Conservation (phyloP, 2,113 vertebrate genomes). For the Electrona antarctica region DNA sequence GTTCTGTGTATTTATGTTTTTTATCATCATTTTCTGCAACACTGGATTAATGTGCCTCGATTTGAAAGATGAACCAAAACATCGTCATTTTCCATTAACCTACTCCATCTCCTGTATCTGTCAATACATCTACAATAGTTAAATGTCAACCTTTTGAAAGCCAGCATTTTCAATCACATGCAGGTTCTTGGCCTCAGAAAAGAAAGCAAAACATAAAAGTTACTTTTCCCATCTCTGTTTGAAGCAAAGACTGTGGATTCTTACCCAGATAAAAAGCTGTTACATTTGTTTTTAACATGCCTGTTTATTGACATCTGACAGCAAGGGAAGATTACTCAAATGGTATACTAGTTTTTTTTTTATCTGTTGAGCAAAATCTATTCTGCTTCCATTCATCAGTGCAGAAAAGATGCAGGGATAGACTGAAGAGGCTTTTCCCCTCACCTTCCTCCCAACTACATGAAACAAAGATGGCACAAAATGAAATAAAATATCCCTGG, state of each 20-base stretch:
- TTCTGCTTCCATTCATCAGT: slow-evolving; percentile 68
- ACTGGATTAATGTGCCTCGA: slow-evolving; percentile 69
- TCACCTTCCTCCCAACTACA: slow-evolving; percentile 64
- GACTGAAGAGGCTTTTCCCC: slow-evolving; percentile 53
- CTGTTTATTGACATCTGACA: slow-evolving; percentile 75
- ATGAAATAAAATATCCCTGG: slow-evolving; percentile 54
- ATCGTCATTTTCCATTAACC: slow-evolving; percentile 71
- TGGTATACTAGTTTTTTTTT: slow-evolving; percentile 55
- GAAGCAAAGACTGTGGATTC: slow-evolving; percentile 67
- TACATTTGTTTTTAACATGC: slow-evolving; percentile 74
- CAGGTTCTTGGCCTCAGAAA: slow-evolving; percentile 57
- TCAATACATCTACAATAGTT: slow-evolving; percentile 67
- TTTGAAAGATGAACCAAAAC: slow-evolving; percentile 71
- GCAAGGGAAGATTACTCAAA: slow-evolving; percentile 73
- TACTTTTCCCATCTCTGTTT: slow-evolving; percentile 62
- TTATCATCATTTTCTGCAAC: slow-evolving; percentile 69
- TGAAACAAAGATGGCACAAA: slow-evolving; percentile 60
- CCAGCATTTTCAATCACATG: slow-evolving; percentile 57
- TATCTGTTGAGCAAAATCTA: slow-evolving; percentile 45
- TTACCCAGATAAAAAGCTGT: slow-evolving; percentile 62
- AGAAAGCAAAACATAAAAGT: slow-evolving; percentile 65
- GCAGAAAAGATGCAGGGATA: slow-evolving; percentile 61
- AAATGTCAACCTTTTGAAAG: slow-evolving; percentile 76
- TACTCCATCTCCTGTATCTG: slow-evolving; percentile 66
- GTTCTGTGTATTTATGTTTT: slow-evolving; percentile 57